Evolutionary conservation across 1,140 invertebrate species (phyloP), one percentile per base, ranked within the genome.

Genomic region (Vanessa tameamea): DNA sequence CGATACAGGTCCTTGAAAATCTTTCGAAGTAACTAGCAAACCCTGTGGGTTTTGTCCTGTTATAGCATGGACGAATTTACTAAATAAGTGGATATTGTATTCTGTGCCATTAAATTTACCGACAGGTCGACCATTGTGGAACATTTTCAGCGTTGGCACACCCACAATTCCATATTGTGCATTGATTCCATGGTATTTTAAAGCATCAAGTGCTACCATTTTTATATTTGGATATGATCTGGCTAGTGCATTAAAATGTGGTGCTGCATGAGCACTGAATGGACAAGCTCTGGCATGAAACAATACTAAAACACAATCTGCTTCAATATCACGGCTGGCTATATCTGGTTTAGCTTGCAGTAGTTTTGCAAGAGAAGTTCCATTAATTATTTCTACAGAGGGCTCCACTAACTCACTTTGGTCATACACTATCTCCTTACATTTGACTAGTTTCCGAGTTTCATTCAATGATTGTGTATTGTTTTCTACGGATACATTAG

Each of bases 131-230:
- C 97, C 97, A 93, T 98, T 98, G 86, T 99, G 98, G 82, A 99
- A 98, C 68, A 99, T 94, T 91, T 99, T 95, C 13, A 99, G 88
- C 48, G 98, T 98, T 51, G 98, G 98, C 31, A 99, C 96, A 20
- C 97, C 97, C n/a, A 98, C 96, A 76, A 99, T 97, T 20, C 98
- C 98, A 94, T 98, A 98, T 83, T 98, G 96, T 0, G 97, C 97
- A 92, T 98, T 98, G 47, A 98, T 96, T 61, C 96, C 95, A 78
- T 96, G 96, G 85, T 98, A 96, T 84, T 96, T 95, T 74, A 97
- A 95, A 1, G 97, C 97, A 94, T 99, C 98, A 16, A 99, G 95
- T 13, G 98, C 98, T 43, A 97, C 95, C 85, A 98, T 95, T 91
- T 97, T 96, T 8, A 99, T 94, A 82, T 96, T 95, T 12, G 97